Evolutionary conservation across 2,797 vertebrate genomes (phyloP).

Genomic region (Setipinna tenuifilis): DNA sequence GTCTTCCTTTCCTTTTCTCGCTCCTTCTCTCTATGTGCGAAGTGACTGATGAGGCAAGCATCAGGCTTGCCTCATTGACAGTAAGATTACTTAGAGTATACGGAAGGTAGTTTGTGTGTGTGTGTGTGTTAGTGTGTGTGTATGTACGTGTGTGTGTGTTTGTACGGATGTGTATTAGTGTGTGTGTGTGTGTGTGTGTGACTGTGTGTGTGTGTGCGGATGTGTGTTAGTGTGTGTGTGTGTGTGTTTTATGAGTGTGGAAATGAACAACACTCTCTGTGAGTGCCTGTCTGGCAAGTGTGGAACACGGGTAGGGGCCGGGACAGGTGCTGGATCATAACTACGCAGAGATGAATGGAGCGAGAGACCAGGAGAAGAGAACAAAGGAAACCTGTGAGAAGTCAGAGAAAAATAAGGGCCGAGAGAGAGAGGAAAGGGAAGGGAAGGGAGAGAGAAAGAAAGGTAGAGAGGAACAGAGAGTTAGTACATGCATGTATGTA

Average conservation of each 20-base stretch:
- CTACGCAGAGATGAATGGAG: not conserved
- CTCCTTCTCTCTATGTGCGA: not conserved
- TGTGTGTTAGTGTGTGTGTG: too few species aligned
- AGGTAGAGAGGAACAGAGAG: too few species aligned
- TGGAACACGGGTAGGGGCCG: not conserved
- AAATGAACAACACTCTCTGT: slow-evolving; percentile 38
- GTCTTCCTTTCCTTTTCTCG: slow-evolving; percentile 32
- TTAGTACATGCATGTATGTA: too few species aligned
- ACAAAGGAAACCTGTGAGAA: too few species aligned
- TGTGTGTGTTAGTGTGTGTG: too few species aligned
- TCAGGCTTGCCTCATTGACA: slow-evolving; percentile 57
- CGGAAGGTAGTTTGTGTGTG: slow-evolving; percentile 18
- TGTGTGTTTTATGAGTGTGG: not conserved
- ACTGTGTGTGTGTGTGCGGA: too few species aligned
- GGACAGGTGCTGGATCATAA: slow-evolving; percentile 59
- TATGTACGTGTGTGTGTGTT: too few species aligned
- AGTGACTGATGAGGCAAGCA: slow-evolving; percentile 55
- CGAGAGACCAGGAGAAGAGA: not conserved
- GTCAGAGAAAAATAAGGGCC: too few species aligned
- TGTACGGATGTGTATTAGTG: too few species aligned
- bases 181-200: too few species aligned
- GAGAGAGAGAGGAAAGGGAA: too few species aligned
- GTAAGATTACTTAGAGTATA: slow-evolving; percentile 51
- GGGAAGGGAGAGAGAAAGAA: too few species aligned
- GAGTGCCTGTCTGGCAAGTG: slow-evolving; percentile 44